Conservation (phyloP, 2,113 vertebrate genomes). For the Albula glossodonta region DNA sequence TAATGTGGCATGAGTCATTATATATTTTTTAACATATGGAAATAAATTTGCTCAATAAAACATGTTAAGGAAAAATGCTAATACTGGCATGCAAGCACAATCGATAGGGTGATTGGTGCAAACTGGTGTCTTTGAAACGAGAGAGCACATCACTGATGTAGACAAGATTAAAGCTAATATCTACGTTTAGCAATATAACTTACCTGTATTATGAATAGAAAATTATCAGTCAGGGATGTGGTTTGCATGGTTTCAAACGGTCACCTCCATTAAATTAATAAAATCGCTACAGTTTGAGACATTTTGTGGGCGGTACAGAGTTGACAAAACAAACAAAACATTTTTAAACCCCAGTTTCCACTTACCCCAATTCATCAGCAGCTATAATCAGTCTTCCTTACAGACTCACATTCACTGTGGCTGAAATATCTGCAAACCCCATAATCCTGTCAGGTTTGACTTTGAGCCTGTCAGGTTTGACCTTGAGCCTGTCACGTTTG, state of each 20-base stretch:
- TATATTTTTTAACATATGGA: neutral
- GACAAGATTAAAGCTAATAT: neutral
- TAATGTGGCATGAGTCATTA: neutral
- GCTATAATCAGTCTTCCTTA: slow-evolving; percentile 7
- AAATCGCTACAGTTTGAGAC: neutral
- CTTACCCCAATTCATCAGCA: neutral
- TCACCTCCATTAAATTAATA: neutral
- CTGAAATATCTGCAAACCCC: slow-evolving; percentile 15
- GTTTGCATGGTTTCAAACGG: neutral
- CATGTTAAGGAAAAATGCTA: neutral
- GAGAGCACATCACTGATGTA: neutral
- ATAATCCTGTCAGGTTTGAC: neutral
- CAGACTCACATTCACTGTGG: neutral
- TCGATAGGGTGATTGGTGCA: too few species aligned
- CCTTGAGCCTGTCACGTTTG: too few species aligned
- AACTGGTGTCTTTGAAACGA: too few species aligned
- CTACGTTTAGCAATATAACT: neutral
- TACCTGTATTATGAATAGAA: neutral
- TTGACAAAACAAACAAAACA: neutral
- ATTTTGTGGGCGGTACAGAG: neutral
- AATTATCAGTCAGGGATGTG: neutral
- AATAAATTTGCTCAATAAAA: neutral
- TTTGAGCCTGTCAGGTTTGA: too few species aligned
- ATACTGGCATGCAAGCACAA: too few species aligned
- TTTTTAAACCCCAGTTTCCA: neutral